Conservation (phyloP, 1,140 invertebrate species). For the Eueides isabella region DNA sequence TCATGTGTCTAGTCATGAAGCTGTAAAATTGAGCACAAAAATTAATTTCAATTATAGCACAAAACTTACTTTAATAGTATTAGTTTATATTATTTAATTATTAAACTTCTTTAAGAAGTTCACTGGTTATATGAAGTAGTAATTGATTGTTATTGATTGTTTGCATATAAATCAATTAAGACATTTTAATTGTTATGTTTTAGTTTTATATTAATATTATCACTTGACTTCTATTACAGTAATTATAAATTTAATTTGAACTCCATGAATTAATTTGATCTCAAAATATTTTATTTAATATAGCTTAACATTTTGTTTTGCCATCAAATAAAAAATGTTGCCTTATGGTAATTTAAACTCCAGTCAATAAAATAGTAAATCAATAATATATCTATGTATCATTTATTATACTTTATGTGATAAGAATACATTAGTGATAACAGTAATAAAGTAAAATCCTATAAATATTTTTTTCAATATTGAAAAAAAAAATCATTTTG, state of each 20-base stretch:
- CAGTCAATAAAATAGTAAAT: slow-evolving; percentile 15
- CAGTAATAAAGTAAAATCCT: slow-evolving; percentile 16
- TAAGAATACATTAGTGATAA: slow-evolving; percentile 18
- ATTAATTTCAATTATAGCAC: slow-evolving; percentile 31
- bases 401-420: slow-evolving; percentile 14
- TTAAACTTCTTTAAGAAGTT: slow-evolving; percentile 37
- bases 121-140: slow-evolving; percentile 5
- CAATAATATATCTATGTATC: slow-evolving; percentile 1
- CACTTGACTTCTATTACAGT: not conserved
- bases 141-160: slow-evolving; percentile 15
- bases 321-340: slow-evolving; percentile 6
- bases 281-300: slow-evolving; percentile 10
- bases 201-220: slow-evolving; percentile 18
- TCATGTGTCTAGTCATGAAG: slow-evolving; percentile 48
- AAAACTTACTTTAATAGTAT: slow-evolving; percentile 29
- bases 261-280: not conserved
- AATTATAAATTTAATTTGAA: not conserved
- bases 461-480: slow-evolving; percentile 28
- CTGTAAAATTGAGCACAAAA: slow-evolving; percentile 41
- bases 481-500: slow-evolving; percentile 27
- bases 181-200: slow-evolving; percentile 11
- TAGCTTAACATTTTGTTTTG: not conserved
- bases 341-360: slow-evolving; percentile 15
- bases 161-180: slow-evolving; percentile 7
- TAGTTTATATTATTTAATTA: slow-evolving; percentile 1